Percentiles rank a stretch among this genome's conserved stretches.
phyloP scores from a whole-genome alignment of 2,888 invertebrate genomes.

The Ichneumon xanthorius region DNA sequence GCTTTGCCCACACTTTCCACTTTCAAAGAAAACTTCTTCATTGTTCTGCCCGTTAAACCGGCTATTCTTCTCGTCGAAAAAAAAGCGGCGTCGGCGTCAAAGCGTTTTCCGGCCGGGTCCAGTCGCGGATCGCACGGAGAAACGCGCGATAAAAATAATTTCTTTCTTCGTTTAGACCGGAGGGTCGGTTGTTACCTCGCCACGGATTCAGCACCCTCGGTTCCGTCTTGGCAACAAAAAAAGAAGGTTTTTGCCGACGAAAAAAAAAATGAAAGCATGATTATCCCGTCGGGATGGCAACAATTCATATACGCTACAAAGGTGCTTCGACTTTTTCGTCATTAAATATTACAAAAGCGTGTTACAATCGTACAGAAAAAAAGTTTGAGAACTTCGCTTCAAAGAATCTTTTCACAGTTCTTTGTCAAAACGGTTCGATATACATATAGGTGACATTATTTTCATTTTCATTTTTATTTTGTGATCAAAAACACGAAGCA shows the following conservation, averaged over 20 bases:
- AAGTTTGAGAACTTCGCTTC: background rate
- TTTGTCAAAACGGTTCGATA: background rate
- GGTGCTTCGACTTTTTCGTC: conserved; percentile 3
- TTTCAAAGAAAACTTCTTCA: conserved; percentile 54
- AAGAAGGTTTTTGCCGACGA: conserved; percentile 6
- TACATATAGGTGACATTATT: too few species aligned
- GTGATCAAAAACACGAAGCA: background rate
- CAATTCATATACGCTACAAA: conserved; percentile 25
- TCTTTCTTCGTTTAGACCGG: conserved; percentile 23
- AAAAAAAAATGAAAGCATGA: conserved; percentile 11
- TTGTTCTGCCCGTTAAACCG: conserved; percentile 53
- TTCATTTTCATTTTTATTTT: background rate
- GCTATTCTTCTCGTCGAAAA: conserved; percentile 50
- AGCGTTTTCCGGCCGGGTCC: conserved; percentile 48
- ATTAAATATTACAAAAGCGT: conserved; percentile 36
- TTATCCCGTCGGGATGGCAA: background rate
- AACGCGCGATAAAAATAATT: conserved; percentile 32
- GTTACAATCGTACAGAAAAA: background rate
- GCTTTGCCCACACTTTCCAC: conserved; percentile 40
- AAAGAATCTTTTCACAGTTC: background rate
- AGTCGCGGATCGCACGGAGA: conserved; percentile 40
- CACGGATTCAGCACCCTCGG: conserved; percentile 10
- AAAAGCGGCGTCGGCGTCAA: conserved; percentile 47
- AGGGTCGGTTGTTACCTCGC: conserved; percentile 12
- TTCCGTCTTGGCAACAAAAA: conserved; percentile 17